Conservation (phyloP, 35 echinoderm and acorn worm genomes). For the Diadema setosum region DNA sequence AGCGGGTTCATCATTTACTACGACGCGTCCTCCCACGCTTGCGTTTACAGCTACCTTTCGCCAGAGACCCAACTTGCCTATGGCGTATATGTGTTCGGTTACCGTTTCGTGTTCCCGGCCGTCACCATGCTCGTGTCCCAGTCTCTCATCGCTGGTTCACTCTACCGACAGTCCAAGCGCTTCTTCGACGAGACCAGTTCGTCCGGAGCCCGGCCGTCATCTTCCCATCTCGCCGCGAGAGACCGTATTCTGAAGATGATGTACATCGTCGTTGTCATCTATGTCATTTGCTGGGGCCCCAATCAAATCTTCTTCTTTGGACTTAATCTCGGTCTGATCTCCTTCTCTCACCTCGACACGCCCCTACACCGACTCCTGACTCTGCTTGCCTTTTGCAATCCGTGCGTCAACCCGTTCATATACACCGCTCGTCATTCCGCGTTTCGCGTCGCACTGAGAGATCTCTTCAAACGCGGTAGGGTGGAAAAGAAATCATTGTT, state of each 20-base stretch:
- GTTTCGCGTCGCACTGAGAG: not conserved
- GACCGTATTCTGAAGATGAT: not conserved
- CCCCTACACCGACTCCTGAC: not conserved
- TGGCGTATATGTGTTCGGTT: conserved; percentile 39
- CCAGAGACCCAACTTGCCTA: not conserved
- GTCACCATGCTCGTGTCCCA: conserved; percentile 53
- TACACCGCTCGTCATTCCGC: not conserved
- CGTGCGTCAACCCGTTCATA: not conserved
- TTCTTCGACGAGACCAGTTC: not conserved
- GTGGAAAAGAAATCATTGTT: not conserved
- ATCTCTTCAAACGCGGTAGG: not conserved
- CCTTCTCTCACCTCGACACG: not conserved
- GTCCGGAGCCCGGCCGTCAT: not conserved
- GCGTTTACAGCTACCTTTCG: conserved; percentile 22
- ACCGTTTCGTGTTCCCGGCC: conserved; percentile 50
- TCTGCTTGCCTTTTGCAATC: not conserved
- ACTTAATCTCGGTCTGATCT: conserved; percentile 2
- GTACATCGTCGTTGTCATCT: conserved; percentile 10
- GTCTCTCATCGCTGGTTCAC: not conserved
- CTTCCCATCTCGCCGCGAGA: not conserved
- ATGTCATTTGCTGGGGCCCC: conserved; percentile 5
- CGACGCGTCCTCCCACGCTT: not conserved
- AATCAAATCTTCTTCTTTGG: conserved; percentile 23
- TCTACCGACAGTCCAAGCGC: conserved; percentile 12
- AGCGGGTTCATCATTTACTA: not conserved